Evolutionary conservation across 2,113 vertebrate genomes (phyloP).

Genomic region (Myocastor coypus): DNA sequence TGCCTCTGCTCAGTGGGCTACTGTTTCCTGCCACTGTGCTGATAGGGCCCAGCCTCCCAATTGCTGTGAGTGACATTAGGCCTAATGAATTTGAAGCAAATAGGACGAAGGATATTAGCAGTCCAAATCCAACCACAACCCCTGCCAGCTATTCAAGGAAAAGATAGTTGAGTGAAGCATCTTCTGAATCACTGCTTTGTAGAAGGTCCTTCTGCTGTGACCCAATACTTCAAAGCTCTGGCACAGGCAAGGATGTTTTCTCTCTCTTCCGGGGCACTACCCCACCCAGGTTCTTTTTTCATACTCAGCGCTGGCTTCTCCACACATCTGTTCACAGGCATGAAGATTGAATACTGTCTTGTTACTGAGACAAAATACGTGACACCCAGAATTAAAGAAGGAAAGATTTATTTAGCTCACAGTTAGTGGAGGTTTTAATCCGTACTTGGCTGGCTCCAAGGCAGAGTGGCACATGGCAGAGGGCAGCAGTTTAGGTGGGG

Average conservation of each 20-base stretch:
- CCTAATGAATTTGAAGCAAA: constrained; percentile 54
- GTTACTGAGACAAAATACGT: too few species aligned
- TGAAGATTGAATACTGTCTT: not conserved
- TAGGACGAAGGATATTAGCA: not conserved
- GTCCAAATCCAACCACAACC: constrained; percentile 22
- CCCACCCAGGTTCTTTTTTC: not conserved
- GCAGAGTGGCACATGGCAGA: too few species aligned
- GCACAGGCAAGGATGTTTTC: not conserved
- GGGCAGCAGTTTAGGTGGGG: too few species aligned
- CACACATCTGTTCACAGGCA: not conserved
- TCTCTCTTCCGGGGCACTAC: not conserved
- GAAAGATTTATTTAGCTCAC: too few species aligned
- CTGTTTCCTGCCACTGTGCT: not conserved
- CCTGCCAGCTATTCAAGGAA: not conserved
- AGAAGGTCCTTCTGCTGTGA: not conserved
- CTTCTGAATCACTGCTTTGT: not conserved
- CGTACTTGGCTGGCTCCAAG: too few species aligned
- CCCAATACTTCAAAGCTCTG: not conserved
- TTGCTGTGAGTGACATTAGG: constrained; percentile 13
- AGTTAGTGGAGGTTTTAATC: too few species aligned
- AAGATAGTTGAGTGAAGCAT: constrained; percentile 3
- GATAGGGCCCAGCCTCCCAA: not conserved
- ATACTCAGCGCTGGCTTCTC: accelerated
- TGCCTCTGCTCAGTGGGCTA: too few species aligned
- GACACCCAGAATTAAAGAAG: too few species aligned